A percentile compares a stretch with the other conserved stretches of the same genome.
phyloP scores from a whole-genome alignment of 2,888 invertebrate species.

The Zeuzera pyrina region DNA sequence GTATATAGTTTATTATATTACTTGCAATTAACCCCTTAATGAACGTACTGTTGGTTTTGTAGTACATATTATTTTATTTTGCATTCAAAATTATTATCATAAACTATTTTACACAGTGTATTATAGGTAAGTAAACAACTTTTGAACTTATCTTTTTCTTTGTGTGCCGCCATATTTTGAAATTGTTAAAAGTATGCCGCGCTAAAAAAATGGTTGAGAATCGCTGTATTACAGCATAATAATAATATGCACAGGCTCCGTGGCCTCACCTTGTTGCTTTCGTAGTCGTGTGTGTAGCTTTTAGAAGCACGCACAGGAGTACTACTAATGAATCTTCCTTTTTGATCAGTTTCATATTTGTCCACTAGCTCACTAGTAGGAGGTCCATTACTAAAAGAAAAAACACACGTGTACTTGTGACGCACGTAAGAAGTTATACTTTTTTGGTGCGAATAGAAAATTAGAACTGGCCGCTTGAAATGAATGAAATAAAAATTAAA shows the following conservation, averaged over 20 bases:
- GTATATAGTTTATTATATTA: too few species aligned
- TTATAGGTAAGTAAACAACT: too few species aligned
- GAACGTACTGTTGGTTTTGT: too few species aligned
- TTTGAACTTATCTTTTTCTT: too few species aligned
- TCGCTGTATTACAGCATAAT: too few species aligned
- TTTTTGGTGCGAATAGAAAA: background rate
- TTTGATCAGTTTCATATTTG: slow-evolving; percentile 34
- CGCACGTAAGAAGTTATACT: background rate
- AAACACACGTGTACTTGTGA: background rate
- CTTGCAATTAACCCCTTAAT: too few species aligned
- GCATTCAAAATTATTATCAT: too few species aligned
- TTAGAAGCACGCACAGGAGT: slow-evolving; percentile 7
- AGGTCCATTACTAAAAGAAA: slow-evolving; percentile 33
- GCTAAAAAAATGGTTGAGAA: too few species aligned
- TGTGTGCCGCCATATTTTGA: too few species aligned
- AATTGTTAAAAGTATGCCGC: too few species aligned
- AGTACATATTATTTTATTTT: too few species aligned
- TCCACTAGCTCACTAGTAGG: slow-evolving; percentile 16
- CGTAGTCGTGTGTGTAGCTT: background rate
- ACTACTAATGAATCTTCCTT: slow-evolving; percentile 38
- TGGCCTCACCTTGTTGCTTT: background rate
- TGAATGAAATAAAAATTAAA: background rate
- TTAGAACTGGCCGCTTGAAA: background rate
- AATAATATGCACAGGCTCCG: background rate
- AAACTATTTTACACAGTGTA: too few species aligned